phyloP scores from a whole-genome alignment of 1,140 invertebrate species.

The Listronotus oregonensis region DNA sequence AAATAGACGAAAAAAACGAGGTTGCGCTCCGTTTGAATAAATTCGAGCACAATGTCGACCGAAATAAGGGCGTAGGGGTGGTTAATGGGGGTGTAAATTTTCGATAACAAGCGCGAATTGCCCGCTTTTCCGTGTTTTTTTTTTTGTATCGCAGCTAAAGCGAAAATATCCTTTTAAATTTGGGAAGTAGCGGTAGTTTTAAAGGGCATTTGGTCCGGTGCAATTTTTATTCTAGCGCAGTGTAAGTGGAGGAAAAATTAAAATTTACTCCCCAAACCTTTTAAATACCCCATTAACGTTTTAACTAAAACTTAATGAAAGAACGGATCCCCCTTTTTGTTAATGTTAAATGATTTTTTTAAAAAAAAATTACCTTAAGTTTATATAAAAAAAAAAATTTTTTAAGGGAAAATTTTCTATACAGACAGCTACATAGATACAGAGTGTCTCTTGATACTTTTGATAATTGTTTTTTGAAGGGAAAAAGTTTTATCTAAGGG shows the following conservation, averaged over 20 bases:
- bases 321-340: too few relatives aligned
- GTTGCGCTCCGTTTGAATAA: slow-evolving; percentile 28
- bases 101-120: slow-evolving; percentile 34
- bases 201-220: slow-evolving; percentile 4
- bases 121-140: slow-evolving; percentile 14
- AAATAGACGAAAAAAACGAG: slow-evolving; percentile 11
- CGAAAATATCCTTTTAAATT: slow-evolving; percentile 32
- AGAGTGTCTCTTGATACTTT: too few relatives aligned
- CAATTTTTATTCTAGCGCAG: slow-evolving; percentile 6
- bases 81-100: slow-evolving; percentile 35
- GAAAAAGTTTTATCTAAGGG: too few relatives aligned
- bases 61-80: slow-evolving; percentile 24
- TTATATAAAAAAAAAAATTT: too few relatives aligned
- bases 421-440: too few relatives aligned
- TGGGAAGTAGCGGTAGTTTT: slow-evolving; percentile 21
- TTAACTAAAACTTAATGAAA: too few relatives aligned
- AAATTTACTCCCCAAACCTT: not conserved
- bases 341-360: too few relatives aligned
- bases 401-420: too few relatives aligned
- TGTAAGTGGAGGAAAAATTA: slow-evolving; percentile 14
- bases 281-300: not conserved
- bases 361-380: too few relatives aligned
- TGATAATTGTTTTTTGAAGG: too few relatives aligned
- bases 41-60: slow-evolving; percentile 14
- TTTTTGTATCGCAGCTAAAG: slow-evolving; percentile 32